Base-by-base conservation (phyloP, 2,888 invertebrate genomes). In the Neoaliturus tenellus region DNA sequence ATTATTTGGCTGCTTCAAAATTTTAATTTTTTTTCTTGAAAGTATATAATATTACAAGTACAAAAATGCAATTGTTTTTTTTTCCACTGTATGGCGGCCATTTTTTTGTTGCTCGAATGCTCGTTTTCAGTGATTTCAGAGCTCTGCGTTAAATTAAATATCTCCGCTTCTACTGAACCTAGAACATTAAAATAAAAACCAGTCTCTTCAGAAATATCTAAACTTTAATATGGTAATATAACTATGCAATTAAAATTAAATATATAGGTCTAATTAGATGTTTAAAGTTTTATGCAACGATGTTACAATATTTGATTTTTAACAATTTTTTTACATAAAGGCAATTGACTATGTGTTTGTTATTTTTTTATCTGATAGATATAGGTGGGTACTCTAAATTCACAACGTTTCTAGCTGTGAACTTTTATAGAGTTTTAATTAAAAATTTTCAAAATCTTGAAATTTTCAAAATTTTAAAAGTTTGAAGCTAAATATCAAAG, bases 1-100 rank as follows among this genome's bases (percentile, higher is more conserved):
- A n/a, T n/a, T n/a, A n/a, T n/a, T n/a, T 82, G 41, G 28, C 86
- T 78, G 17, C 71, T 62, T 33, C n/a, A 55, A 78, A 25, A 83
- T 83, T 69, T 83, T 83, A 25, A 69, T 48, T 39, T 14, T 71
- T 71, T 71, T 71, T 39, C n/a, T 23, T 4, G n/a, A 71, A 71
- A 41, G 8, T 39, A 71, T 23, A 35, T 20, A 10, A 17, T 14
- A 41, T 71, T n/a, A 23, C 23, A 71, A 71, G 71, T 71, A 2
- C 39, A 39, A 39, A 71, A 71, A 71, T 71, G 20, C 41, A 23
- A 39, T 71, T 41, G 20, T 5, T 39, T 39, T 71, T 55, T 55
- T 55, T 23, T 23, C 55, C 25, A 23, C 41, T 41, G 41, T 41
- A 55, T 55, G 55, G 41, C 35, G 41, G 8, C 41, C 71, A 71